These are phyloP conservation scores for Fistularia tabacaria DNA, from an alignment of 2,797 vertebrate genomes.

Conservation along the genomic window DNA sequence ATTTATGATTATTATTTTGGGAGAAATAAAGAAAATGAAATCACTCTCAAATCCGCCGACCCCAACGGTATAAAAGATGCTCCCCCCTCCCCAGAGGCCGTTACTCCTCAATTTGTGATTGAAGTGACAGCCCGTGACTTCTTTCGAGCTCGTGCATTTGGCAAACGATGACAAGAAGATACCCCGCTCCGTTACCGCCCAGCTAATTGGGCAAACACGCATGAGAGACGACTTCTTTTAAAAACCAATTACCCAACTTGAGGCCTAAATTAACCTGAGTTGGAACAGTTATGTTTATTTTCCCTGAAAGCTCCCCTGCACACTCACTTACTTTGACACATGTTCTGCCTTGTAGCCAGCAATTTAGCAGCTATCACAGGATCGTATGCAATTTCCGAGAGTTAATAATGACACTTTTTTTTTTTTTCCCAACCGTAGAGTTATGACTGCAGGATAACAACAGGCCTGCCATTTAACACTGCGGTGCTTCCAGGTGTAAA, in stretches of 20 bases:
- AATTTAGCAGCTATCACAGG: conserved; percentile 23
- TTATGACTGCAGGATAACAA: conserved; percentile 26
- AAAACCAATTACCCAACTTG: conserved; percentile 68
- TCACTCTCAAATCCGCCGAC: conserved; percentile 14
- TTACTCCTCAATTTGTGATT: conserved; percentile 31
- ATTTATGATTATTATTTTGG: too few species aligned
- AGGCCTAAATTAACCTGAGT: conserved; percentile 64
- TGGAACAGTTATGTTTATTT: conserved; percentile 34
- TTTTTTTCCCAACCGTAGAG: conserved; percentile 3
- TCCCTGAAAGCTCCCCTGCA: background rate
- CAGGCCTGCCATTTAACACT: conserved; percentile 45
- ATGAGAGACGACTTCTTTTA: conserved; percentile 56
- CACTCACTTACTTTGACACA: conserved; percentile 24
- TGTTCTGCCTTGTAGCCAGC: conserved; percentile 31
- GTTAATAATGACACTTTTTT: conserved; percentile 9
- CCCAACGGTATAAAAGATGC: conserved; percentile 8
- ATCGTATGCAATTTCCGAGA: conserved; percentile 15
- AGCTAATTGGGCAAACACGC: conserved; percentile 57
- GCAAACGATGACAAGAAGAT: conserved; percentile 42
- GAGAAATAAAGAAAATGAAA: too few species aligned
- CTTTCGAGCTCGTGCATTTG: conserved; percentile 46
- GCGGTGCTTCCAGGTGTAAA: conserved; percentile 27
- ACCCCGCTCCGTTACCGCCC: conserved; percentile 33
- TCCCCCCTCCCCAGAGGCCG: conserved; percentile 17
- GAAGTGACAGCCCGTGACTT: conserved; percentile 61